phyloP scores from a whole-genome alignment of 1,140 invertebrate genomes.

The Cardiocondyla obscurior region DNA sequence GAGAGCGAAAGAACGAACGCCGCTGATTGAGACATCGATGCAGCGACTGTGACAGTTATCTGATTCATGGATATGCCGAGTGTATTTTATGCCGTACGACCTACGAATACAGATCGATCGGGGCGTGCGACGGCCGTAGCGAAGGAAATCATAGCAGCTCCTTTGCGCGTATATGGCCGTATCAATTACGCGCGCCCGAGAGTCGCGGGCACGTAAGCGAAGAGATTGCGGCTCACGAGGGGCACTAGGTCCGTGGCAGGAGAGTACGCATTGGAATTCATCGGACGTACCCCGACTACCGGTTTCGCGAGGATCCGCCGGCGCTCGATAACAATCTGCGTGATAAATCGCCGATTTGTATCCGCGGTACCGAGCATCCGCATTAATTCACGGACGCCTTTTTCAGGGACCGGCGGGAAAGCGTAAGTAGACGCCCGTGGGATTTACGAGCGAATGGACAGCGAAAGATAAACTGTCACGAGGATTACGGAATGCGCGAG shows the following conservation, averaged over 20 bases:
- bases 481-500: constrained; percentile 13
- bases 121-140: constrained; percentile 51
- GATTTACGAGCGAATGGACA: constrained; percentile 15
- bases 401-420: constrained; percentile 11
- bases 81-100: constrained; percentile 84
- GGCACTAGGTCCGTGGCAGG: constrained; percentile 20
- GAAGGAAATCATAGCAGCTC: constrained; percentile 76
- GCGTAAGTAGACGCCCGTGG: neutral
- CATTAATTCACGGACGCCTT: constrained; percentile 39
- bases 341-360: constrained; percentile 76
- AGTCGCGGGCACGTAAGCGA: constrained; percentile 57
- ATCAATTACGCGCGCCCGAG: constrained; percentile 75
- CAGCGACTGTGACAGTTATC: constrained; percentile 84
- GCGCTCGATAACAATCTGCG: constrained; percentile 60
- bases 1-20: constrained; percentile 60
- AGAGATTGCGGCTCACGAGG: constrained; percentile 48
- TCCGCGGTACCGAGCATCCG: constrained; percentile 47
- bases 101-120: constrained; percentile 84
- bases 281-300: constrained; percentile 58
- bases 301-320: constrained; percentile 67
- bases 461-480: constrained; percentile 1
- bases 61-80: constrained; percentile 85
- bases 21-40: constrained; percentile 82
- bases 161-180: constrained; percentile 70
- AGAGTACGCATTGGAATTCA: constrained; percentile 69